Conservation (phyloP, 2,113 vertebrate genomes). For the Blennius ocellaris region DNA sequence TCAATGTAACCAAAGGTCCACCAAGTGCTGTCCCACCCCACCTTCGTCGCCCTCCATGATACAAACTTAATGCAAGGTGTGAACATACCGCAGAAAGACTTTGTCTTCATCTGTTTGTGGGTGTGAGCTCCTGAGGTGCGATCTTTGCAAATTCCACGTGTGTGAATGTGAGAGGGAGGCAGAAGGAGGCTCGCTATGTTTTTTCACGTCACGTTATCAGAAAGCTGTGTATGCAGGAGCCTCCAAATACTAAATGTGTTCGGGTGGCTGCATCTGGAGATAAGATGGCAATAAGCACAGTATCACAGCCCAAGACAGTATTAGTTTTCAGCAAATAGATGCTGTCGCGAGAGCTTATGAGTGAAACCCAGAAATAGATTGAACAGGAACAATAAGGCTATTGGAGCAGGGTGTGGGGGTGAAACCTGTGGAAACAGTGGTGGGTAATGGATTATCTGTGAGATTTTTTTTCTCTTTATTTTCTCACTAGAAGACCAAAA, state of each 20-base stretch:
- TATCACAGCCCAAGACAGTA: slow-evolving; percentile 61
- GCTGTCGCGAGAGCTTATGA: slow-evolving; percentile 54
- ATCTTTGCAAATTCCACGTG: slow-evolving; percentile 21
- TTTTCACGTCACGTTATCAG: slow-evolving; percentile 59
- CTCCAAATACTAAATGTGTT: slow-evolving; percentile 67
- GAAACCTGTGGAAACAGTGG: slow-evolving; percentile 35
- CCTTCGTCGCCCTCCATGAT: background rate
- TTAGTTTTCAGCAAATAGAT: slow-evolving; percentile 69
- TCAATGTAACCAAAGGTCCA: no score
- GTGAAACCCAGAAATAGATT: slow-evolving; percentile 46
- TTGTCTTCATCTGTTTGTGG: slow-evolving; percentile 8
- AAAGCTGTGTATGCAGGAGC: slow-evolving; percentile 39
- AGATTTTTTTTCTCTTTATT: background rate
- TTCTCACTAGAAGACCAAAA: slow-evolving; percentile 17
- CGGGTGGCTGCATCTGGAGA: slow-evolving; percentile 65
- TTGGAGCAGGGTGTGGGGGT: slow-evolving; percentile 20
- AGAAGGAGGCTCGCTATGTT: slow-evolving; percentile 50
- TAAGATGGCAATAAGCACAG: slow-evolving; percentile 73
- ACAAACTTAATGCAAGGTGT: background rate
- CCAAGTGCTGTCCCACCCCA: no score
- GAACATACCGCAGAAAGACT: background rate
- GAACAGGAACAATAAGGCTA: slow-evolving; percentile 32
- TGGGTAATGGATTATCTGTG: slow-evolving; percentile 38
- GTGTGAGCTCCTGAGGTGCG: slow-evolving; percentile 8
- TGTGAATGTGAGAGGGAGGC: slow-evolving; percentile 27